These are phyloP conservation scores for Drosophila ambigua DNA, from an alignment of 1,140 invertebrate species.

Conservation along the genomic window DNA sequence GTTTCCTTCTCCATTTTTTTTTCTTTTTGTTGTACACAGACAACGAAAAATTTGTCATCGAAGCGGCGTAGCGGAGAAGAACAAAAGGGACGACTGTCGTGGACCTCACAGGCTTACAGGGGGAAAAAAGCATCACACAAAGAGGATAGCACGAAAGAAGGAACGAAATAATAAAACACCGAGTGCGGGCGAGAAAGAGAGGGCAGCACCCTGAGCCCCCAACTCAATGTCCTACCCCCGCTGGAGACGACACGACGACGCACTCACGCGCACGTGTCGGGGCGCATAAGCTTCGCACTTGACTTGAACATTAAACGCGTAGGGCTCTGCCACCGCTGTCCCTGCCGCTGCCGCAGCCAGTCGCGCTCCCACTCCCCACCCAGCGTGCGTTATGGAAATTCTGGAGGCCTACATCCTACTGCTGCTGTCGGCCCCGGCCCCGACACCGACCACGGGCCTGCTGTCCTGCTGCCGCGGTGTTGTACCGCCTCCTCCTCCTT, in stretches of 20 bases:
- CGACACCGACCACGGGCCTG: constrained; percentile 7
- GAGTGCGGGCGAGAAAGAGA: constrained; percentile 13
- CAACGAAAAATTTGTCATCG: constrained; percentile 73
- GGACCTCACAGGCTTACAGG: neutral
- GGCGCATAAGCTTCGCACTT: constrained; percentile 72
- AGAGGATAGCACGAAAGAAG: neutral
- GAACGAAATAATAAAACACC: constrained; percentile 1
- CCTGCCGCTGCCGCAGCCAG: neutral
- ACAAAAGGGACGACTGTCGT: constrained; percentile 60
- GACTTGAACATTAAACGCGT: constrained; percentile 77
- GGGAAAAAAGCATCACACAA: constrained; percentile 38
- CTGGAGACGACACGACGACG: constrained; percentile 19
- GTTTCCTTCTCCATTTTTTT: constrained; percentile 17
- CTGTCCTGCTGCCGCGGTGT: constrained; percentile 36
- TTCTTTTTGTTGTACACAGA: constrained; percentile 50
- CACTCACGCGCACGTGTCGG: constrained; percentile 58
- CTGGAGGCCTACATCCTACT: constrained; percentile 51
- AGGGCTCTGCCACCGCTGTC: neutral
- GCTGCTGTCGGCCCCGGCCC: constrained; percentile 16
- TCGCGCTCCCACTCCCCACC: neutral
- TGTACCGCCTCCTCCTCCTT: constrained; percentile 48
- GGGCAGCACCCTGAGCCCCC: constrained; percentile 5
- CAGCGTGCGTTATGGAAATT: constrained; percentile 41
- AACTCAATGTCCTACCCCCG: constrained; percentile 3
- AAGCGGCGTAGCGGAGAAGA: constrained; percentile 37